Base-by-base conservation (phyloP, 2,888 invertebrate species). In the Drosophila quinaria region DNA sequence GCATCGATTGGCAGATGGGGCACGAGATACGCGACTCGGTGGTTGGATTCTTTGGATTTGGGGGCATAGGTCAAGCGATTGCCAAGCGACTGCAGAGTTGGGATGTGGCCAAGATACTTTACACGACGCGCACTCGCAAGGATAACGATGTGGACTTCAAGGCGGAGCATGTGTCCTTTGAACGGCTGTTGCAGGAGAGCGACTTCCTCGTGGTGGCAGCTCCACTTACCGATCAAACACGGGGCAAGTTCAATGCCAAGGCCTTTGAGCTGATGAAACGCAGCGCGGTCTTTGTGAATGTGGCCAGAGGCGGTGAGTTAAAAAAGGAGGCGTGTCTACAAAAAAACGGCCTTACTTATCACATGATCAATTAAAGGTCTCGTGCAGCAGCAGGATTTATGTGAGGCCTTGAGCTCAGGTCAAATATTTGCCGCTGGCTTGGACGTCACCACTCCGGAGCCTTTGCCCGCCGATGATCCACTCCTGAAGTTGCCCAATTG, bases 371-470 rank as follows among this genome's bases (percentile, higher is more conserved):
- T 39, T 61, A 0, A 80, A 95, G 95, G 94, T 51, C 93, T 96
- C 17, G 94, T 97, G 0, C 95, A 97, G 77, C 98, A 98, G 90
- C 94, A 96, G 0, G 97, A 96, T 56, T 92, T 99, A 15, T 94
- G 96, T 60, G 94, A 95, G 47, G 98, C 98, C 0, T 93, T 99
- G 55, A 95, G 95, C 83, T 94, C 93, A 35, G 94, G 95, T 0
- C 94, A 94, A 73, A 98, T 98, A 63, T 96, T 95, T 89, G 97
- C 96, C 0, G 98, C 98, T 3, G 98, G 98, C 0, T 93, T 99
- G 1, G 99, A 99, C 91, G 98, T 99, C 2, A 97, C 96, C 87
- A 95, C 95, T 0, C 98, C 98, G 0, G 98, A 99, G 91, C 99
- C 99, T 0, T 91, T 99, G 52, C 97, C 98, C 0, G 93, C 94